Evolutionary conservation across 2,888 invertebrate genomes (phyloP), one percentile per base, ranked within the genome.

Genomic region (Eupithecia insigniata): DNA sequence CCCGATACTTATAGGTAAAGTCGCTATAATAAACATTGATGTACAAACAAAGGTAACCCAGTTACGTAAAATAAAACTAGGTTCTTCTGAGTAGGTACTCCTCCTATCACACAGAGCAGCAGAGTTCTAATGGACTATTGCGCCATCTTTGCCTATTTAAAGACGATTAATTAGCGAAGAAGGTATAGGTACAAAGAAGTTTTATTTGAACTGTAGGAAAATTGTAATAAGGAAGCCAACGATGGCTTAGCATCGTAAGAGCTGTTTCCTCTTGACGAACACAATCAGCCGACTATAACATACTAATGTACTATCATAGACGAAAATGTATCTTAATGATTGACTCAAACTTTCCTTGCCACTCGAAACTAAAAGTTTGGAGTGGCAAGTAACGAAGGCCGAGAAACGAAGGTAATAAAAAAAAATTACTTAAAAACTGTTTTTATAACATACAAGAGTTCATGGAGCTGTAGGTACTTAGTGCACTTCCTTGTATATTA

Each of bases 1-100:
- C 22, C 32, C 10, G 62, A 14, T 22, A n/a, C 22, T 39, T 36
- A 30, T 28, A 60, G 16, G 60, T 60, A 30, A 60, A 60, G 30
- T 60, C 7, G 60, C 30, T 30, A 30, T 60, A 60, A 60, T 60
- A 60, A 60, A 60, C 28, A 30, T 60, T 60, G 28, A 16, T 30
- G 60, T 60, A 18, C 60, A 60, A 60, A 60, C 55, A 30, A 18
- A 30, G 60, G 30, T 30, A 60, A 18, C 60, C 60, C 18, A 30
- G 30, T 30, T 60, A 30, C 30, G 60, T 18, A 60, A 60, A 60
- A 26, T 51, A 26, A 55, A 55, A 55, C 4, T 55, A 14, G 55
- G 55, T 55, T 55, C 5, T 55, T 26, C 26, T 26, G 22, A 22
- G 51, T 22, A 51, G 51, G 51, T 46, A 51, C 46, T 46, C 8